A percentile compares a stretch with the other conserved stretches of the same genome.
phyloP scores from a whole-genome alignment of 2,113 vertebrate genomes.

The Hystrix cristata region DNA sequence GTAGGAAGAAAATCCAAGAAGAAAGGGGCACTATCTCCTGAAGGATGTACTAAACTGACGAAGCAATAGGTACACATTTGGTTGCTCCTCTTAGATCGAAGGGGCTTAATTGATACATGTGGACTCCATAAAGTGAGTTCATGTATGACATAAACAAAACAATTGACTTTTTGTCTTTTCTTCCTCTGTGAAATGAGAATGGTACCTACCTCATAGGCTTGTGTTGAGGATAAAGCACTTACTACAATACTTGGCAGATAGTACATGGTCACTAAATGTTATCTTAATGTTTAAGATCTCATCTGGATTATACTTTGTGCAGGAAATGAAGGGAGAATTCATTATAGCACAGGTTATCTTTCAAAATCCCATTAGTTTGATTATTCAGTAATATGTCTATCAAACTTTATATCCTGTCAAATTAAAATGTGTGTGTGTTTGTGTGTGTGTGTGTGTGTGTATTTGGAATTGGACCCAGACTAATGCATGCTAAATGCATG shows the following conservation, averaged over 20 bases:
- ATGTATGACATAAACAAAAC: neutral
- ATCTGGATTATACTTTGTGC: neutral
- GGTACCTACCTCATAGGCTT: neutral
- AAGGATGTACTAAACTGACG: neutral
- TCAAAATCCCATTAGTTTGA: neutral
- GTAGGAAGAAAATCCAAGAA: neutral
- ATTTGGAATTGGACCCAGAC: neutral
- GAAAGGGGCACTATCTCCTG: neutral
- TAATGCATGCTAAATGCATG: neutral
- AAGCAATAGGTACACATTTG: neutral
- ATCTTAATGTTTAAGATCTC: neutral
- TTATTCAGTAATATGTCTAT: neutral
- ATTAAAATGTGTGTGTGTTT: neutral
- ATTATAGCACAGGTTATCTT: neutral
- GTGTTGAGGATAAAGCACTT: neutral
- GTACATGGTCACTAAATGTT: neutral
- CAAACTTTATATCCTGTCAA: neutral
- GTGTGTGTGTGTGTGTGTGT: neutral
- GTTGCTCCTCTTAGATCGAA: neutral
- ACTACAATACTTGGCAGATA: neutral
- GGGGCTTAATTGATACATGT: neutral
- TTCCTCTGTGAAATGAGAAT: slow-evolving; percentile 22
- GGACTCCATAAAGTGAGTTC: slow-evolving; percentile 2
- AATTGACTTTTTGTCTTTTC: neutral
- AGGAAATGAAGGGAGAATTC: neutral